Percentiles rank a stretch among this genome's conserved stretches.
Evolutionary conservation across 1,140 invertebrate genomes (phyloP).

Genomic region (Lucilia sericata): DNA sequence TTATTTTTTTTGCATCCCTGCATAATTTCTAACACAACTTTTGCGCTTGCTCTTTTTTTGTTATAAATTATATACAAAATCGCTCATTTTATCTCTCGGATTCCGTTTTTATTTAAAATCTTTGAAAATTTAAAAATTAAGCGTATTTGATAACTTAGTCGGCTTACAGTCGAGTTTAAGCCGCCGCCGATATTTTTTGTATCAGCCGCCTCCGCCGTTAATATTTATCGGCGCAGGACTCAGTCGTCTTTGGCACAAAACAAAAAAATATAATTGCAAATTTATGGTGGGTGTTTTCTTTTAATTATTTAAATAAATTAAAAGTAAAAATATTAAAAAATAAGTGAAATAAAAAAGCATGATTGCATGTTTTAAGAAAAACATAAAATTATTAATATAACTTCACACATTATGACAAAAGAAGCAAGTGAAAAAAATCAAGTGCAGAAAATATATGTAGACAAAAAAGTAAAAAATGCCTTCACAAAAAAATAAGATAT

Average conservation of each 20-base stretch:
- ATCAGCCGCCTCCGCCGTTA: no score
- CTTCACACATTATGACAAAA: not conserved
- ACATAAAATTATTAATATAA: not conserved
- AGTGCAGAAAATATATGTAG: not conserved
- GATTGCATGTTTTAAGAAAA: not conserved
- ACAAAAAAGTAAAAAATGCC: not conserved
- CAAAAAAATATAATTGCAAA: slow-evolving; percentile 33
- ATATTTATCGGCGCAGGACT: no score
- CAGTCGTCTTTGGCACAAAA: slow-evolving; percentile 24
- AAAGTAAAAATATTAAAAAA: not conserved
- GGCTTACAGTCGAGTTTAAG: no score
- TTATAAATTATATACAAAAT: no score
- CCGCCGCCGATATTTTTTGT: no score
- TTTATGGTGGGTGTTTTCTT: slow-evolving; percentile 41
- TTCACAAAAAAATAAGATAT: slow-evolving; percentile 2
- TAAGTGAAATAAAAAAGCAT: not conserved
- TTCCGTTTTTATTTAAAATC: no score
- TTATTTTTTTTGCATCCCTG: no score
- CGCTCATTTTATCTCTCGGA: no score
- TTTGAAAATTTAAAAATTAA: no score
- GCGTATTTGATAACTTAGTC: no score
- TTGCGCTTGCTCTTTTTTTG: no score
- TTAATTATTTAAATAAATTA: slow-evolving; percentile 6
- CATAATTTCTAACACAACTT: no score
- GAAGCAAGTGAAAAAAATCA: slow-evolving; percentile 30